Evolutionary conservation across 2,888 invertebrate genomes (phyloP), one percentile per base, ranked within the genome.

Genomic region (Dendrolimus pini): DNA sequence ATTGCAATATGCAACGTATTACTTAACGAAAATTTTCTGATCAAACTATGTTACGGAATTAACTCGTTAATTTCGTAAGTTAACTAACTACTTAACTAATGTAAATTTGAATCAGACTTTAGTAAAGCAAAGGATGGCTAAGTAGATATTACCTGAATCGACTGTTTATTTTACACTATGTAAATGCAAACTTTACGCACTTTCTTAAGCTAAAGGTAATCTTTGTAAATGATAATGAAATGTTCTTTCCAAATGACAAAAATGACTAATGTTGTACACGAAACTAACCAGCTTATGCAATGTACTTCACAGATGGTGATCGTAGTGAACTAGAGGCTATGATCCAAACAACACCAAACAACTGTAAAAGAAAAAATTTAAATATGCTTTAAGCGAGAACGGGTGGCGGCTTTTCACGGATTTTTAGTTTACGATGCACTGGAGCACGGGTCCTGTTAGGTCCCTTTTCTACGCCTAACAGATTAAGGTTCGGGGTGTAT

Each of bases 361-460:
- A 91, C 91, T 91, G 91, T 90, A 91, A 91, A 91, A 84, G 91
- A 90, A 91, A 91, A 84, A 91, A 91, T 83, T 82, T 91, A 86
- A 91, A 91, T 85, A 91, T 91, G 91, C 91, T 91, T 88, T 91
- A 91, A 8, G 9, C 47, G 47, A 47, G 47, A 47, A 47, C 8
- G 47, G 47, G 12, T 12, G 47, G 47, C 47, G 47, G 47, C 47
- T 47, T 47, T 47, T 47, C 47, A 47, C 47, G 47, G 47, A 47
- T 47, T 47, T 47, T 47, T 47, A 47, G 47, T 47, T 47, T 30
- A 30, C 30, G 47, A 47, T 47, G 47, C 47, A 47, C 47, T 47
- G 47, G 47, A 47, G 47, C 47, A 47, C 47, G 47, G 47, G 9
- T 47, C 74, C 76, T 63, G 72, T 67, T 89, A 86, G 80, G 83